Base-by-base conservation (phyloP, 2,888 invertebrate species). In the Drosophila colorata region DNA sequence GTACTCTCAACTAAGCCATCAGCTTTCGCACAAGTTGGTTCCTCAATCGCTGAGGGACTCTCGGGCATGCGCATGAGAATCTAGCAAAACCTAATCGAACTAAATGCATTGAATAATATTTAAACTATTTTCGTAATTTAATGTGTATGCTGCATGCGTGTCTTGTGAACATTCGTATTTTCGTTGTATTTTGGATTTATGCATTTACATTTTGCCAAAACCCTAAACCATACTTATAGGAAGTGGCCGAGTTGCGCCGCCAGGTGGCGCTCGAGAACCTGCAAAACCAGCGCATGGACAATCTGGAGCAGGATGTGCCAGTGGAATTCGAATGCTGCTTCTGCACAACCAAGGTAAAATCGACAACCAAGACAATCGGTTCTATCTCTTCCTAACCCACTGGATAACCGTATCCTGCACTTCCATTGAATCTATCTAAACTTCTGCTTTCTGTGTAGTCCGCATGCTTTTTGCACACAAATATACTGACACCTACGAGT, bases 311-410 rank as follows among this genome's bases (percentile, higher is more conserved):
- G 94, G 97, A 97, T 94, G 95, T 97, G 93, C 97, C 97, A 94
- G 97, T 96, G 94, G 97, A 97, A 94, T 97, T 97, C 95, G 97
- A 97, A 95, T 97, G 97, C 96, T 97, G 97, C 95, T 97, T 97
- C 96, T 97, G 97, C 95, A 97, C 96, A 93, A 95, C 96, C 93
- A 97, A 97, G 97, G 97, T 97, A 91, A 79, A 80, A 69, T 74
- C 65, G 68, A 75, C 69, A 64, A 64, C 53, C 63, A 73, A 48
- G 63, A 75, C 74, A 78, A 78, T 73, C 74, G 78, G 73, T 75
- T 78, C 33, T 31, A 48, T 63, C 46, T 44, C 35, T 40, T 16
- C 31, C 52, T 48, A 60, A 49, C 25, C 14, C 33, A 25, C 38
- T 57, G 25, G 25, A 46, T 11, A 38, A 9, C 7, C 40, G 16